These are phyloP conservation scores for Thalassaphorura encarpata DNA, from an alignment of 1,140 invertebrate genomes.

Conservation along the genomic window DNA sequence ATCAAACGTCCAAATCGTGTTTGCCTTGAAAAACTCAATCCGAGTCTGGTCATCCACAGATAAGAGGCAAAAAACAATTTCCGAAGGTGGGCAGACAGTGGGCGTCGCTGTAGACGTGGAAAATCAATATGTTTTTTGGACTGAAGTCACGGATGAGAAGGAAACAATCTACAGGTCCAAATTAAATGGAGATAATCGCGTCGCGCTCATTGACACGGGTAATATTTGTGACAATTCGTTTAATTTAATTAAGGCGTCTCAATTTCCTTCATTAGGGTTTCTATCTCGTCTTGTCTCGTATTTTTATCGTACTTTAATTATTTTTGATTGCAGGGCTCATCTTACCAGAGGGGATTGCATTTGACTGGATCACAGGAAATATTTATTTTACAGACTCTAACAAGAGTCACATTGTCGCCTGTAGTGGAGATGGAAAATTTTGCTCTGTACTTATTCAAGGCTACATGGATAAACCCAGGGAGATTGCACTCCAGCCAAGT, in stretches of 20 bases:
- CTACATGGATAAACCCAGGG: slow-evolving; percentile 34
- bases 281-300: neutral
- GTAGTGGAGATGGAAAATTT: slow-evolving; percentile 48
- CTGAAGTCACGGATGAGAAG: slow-evolving; percentile 51
- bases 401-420: slow-evolving; percentile 61
- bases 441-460: slow-evolving; percentile 47
- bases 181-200: slow-evolving; percentile 45
- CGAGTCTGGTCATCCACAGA: neutral
- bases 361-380: slow-evolving; percentile 71
- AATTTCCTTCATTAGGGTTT: neutral
- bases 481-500: slow-evolving; percentile 39
- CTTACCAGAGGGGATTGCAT: slow-evolving; percentile 59
- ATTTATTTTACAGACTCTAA: slow-evolving; percentile 68
- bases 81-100: slow-evolving; percentile 44
- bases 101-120: slow-evolving; percentile 53
- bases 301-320: slow-evolving; percentile 1
- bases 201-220: slow-evolving; percentile 42
- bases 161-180: slow-evolving; percentile 53
- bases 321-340: slow-evolving; percentile 47
- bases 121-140: slow-evolving; percentile 58
- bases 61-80: neutral
- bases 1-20: neutral
- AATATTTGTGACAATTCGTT: slow-evolving; percentile 10
- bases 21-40: slow-evolving; percentile 19
- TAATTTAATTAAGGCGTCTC: neutral